Percentiles rank a stretch among this genome's conserved stretches.
phyloP scores from a whole-genome alignment of 2,888 invertebrate species.

The Pemphredon lugubris region DNA sequence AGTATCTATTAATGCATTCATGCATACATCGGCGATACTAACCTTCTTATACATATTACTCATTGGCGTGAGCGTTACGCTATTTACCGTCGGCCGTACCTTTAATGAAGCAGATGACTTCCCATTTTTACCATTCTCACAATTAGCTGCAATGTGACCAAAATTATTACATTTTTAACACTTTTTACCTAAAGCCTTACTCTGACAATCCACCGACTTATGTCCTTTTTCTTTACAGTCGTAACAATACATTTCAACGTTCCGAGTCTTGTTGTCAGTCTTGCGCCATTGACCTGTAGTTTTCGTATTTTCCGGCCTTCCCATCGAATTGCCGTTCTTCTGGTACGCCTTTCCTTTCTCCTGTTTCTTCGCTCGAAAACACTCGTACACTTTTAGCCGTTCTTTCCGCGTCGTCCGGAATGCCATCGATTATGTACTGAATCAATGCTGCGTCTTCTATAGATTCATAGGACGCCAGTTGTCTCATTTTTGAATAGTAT shows the following conservation, averaged over 20 bases:
- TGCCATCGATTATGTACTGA: conserved; percentile 38
- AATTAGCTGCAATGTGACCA: not conserved
- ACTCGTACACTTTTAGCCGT: too few species aligned
- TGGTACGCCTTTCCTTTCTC: too few species aligned
- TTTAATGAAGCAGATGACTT: too few species aligned
- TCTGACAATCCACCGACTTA: too few species aligned
- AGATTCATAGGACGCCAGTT: conserved; percentile 6
- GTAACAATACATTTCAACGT: too few species aligned
- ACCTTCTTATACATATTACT: not conserved
- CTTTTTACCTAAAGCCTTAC: not conserved
- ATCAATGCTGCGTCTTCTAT: conserved; percentile 34
- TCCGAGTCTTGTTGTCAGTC: too few species aligned
- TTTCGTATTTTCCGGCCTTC: too few species aligned
- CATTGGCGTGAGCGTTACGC: not conserved
- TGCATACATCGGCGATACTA: not conserved
- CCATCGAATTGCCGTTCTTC: too few species aligned
- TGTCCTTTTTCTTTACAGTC: too few species aligned
- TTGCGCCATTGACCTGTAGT: too few species aligned
- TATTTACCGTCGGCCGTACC: not conserved
- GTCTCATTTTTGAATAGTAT: conserved; percentile 7
- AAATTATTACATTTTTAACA: not conserved
- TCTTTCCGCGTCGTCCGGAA: not conserved
- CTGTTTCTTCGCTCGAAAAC: too few species aligned
- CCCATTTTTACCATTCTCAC: not conserved
- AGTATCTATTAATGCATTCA: conserved; percentile 1